Base-by-base conservation (phyloP, 2,113 vertebrate species). In the Sturnus vulgaris region DNA sequence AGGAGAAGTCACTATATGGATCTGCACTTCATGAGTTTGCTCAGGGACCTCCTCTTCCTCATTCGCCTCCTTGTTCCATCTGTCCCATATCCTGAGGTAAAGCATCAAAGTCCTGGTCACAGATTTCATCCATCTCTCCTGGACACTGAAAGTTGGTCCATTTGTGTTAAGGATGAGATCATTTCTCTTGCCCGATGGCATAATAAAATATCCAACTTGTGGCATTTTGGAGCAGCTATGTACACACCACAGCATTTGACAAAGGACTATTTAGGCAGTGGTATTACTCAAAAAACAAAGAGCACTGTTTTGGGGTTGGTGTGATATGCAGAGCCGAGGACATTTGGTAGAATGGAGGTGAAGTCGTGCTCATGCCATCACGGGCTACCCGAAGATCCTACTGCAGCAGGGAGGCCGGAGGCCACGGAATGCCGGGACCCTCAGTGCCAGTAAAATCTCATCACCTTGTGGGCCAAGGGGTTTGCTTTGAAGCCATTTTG, bases 371-470 rank as follows among this genome's bases (percentile, higher is more conserved):
- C 7, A 1, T 4, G 8, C 21, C 6, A 6, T 15, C 27, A 8
- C 0, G 1, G 50, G 7, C 12, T 25, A 44, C 11, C 12, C 49
- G 7, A 11, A 65, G 30, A 25, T 14, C 40, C 27, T 1, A 2
- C 31, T 12, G 59, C 44, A 24, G 31, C 17, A 4, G 6, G 10
- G 6, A 14, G 30, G 30, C 11, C 1, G 1, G 20, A 52, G 49
- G 31, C 13, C 5, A 35, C 21, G 44, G 7, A 21, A 30, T 2
- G 9, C 10, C 4, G 5, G 12, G 33, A 9, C 40, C 60, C 21
- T 50, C n/a, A 3, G 24, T 1, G n/a, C 15, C 59, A n/a, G 11
- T 2, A 31, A 52, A 11, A 57, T 30, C 40, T 33, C 5, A 17
- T 4, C 12, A 25, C 53, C 37, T 28, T 14, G 28, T 3, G 66